Base-by-base conservation (phyloP, 92 coral and sea anemone species). In the Hydrozoanthus gracilis region DNA sequence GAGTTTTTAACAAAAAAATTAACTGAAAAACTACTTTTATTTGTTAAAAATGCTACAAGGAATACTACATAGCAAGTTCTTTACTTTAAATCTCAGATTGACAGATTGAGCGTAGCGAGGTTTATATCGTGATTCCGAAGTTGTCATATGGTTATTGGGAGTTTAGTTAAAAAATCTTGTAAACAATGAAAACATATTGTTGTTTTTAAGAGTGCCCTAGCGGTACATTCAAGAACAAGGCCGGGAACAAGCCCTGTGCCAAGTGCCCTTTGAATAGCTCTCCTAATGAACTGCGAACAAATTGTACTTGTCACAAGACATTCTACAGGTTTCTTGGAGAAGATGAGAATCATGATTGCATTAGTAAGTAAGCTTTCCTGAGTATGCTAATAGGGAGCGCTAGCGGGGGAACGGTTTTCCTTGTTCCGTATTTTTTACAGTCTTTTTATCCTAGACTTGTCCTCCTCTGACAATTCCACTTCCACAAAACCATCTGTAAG, bases 401-500 rank as follows among this genome's bases (percentile, higher is more conserved):
- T n/a, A 13, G 44, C 72, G 39, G 0, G 3, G 8, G 1, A 54
- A 73, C 49, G 77, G 77, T 73, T 73, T 73, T 27, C 54, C 1
- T 73, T 35, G 56, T 8, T 73, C 54, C 56, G 55, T 73, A 73
- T n/a, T 73, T 73, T n/a, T 73, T 45, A 73, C 14, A 27, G 77
- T 56, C 55, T 70, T 70, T 73, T 73, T 73, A 73, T 73, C 77
- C 56, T 73, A 56, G 20, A 46, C 44, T 74, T 64, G 79, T 75
- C 64, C 79, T 75, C 47, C 15, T 75, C 79, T 51, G 79, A 51
- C 79, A 13, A 15, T 75, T 51, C 79, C 79, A 17, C 64, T 75
- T 75, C 18, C 79, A 75, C 18, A 15, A 75, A 75, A n/a, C 64
- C 64, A 51, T 16, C 45, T 75, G 65, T 51, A 75, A 75, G 65